Percentiles rank a stretch among this genome's conserved stretches.
Conservation (phyloP, 2,113 vertebrate species). For the Perca fluviatilis region DNA sequence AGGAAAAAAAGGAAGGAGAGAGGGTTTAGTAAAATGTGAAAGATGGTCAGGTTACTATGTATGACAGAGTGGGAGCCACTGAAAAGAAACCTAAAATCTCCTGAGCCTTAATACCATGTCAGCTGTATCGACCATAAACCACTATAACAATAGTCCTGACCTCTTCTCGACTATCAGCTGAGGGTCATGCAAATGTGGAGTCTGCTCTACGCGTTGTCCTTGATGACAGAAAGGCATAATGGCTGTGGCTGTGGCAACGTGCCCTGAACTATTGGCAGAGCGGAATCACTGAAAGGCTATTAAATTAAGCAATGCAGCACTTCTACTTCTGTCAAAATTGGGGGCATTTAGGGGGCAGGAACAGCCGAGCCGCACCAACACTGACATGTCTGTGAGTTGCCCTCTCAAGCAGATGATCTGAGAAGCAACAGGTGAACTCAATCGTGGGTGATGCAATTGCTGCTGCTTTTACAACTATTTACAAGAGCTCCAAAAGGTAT, state of each 20-base stretch:
- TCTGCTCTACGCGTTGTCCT: not conserved
- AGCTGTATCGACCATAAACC: constrained; percentile 7
- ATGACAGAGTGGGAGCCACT: not conserved
- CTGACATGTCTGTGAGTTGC: not conserved
- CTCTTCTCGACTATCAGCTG: not conserved
- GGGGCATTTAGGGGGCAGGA: constrained; percentile 37
- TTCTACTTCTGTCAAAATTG: constrained; percentile 25
- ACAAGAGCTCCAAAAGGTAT: not conserved
- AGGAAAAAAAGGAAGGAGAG: not conserved
- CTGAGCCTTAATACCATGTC: not conserved
- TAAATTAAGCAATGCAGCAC: not conserved
- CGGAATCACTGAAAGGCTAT: constrained; percentile 17
- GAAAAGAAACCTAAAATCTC: not conserved
- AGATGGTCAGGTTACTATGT: constrained; percentile 13
- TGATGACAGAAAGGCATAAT: constrained; percentile 21
- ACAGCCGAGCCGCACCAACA: not conserved
- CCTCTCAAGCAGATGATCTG: not conserved
- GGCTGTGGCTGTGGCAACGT: constrained; percentile 6
- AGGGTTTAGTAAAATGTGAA: not conserved
- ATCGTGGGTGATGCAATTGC: not conserved
- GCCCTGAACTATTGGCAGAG: constrained; percentile 27
- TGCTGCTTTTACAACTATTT: not conserved
- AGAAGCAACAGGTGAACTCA: constrained; percentile 11
- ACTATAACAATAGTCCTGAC: not conserved
- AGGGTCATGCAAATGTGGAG: constrained; percentile 3